phyloP scores from a whole-genome alignment of 2,797 vertebrate genomes.

The Spinus olivaceus region DNA sequence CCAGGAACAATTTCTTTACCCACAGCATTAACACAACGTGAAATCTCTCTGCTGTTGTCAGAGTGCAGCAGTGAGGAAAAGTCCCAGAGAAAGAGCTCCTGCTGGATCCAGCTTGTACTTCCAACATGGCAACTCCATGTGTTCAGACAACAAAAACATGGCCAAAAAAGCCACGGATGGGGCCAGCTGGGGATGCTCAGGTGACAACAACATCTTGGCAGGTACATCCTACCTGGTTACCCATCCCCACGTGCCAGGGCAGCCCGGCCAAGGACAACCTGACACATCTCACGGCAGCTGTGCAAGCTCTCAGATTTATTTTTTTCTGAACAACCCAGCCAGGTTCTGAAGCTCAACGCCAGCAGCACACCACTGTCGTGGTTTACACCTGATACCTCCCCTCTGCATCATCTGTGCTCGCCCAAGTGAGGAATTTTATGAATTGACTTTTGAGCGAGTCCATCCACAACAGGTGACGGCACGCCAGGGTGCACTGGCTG shows the following conservation, averaged over 20 bases:
- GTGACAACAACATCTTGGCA: neutral
- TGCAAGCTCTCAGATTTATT: neutral
- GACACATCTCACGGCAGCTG: neutral
- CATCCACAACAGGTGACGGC: neutral
- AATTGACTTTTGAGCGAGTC: neutral
- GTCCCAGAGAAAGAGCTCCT: neutral
- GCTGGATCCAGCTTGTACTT: neutral
- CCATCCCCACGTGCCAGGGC: neutral
- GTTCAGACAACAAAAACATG: neutral
- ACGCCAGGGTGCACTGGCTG: neutral
- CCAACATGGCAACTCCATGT: neutral
- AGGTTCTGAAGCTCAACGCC: neutral
- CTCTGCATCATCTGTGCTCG: neutral
- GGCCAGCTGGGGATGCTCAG: neutral
- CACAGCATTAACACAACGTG: neutral
- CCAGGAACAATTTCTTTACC: neutral
- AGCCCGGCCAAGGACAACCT: neutral
- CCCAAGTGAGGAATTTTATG: conserved; percentile 6
- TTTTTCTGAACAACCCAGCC: neutral
- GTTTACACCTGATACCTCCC: neutral
- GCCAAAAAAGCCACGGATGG: neutral
- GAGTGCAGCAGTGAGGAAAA: neutral
- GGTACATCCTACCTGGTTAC: neutral
- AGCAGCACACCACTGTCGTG: neutral
- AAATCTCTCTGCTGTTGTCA: neutral